Conservation (phyloP, 2,888 invertebrate genomes). For the Tetheella fluctuosa region DNA sequence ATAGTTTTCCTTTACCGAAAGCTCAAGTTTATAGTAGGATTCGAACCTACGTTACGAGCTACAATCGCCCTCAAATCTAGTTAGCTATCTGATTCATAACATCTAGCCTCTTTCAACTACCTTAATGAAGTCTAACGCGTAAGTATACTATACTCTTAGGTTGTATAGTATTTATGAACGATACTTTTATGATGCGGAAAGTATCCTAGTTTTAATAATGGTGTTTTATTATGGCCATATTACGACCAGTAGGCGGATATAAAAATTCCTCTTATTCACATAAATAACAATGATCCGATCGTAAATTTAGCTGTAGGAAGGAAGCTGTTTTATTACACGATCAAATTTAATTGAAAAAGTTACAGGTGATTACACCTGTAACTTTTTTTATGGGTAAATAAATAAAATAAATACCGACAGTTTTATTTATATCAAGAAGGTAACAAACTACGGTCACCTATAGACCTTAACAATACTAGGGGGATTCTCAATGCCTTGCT, state of each 20-base stretch:
- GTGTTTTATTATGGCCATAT: constrained; percentile 28
- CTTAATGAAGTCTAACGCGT: neutral
- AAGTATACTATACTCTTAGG: neutral
- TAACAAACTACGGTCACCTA: no score
- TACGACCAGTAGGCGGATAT: constrained; percentile 18
- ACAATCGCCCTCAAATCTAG: no score
- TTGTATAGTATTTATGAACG: neutral
- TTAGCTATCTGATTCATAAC: no score
- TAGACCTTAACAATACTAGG: no score
- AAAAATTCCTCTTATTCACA: constrained; percentile 22
- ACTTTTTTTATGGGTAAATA: neutral
- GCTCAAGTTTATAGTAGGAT: no score
- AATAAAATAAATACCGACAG: no score
- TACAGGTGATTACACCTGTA: constrained; percentile 1
- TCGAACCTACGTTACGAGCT: no score
- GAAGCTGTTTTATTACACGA: constrained; percentile 13
- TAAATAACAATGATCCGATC: constrained; percentile 15
- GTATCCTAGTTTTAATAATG: constrained; percentile 30
- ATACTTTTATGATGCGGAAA: constrained; percentile 18
- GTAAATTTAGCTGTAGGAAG: neutral
- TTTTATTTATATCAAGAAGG: no score
- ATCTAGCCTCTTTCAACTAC: no score
- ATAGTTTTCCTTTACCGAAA: no score
- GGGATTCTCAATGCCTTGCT: no score
- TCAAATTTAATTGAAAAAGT: neutral